Percentiles rank a stretch among this genome's conserved stretches.
Evolutionary conservation across 30 jellyfish, hydroid and myxozoan species (phyloP).

Genomic region (Aurelia coerulea): DNA sequence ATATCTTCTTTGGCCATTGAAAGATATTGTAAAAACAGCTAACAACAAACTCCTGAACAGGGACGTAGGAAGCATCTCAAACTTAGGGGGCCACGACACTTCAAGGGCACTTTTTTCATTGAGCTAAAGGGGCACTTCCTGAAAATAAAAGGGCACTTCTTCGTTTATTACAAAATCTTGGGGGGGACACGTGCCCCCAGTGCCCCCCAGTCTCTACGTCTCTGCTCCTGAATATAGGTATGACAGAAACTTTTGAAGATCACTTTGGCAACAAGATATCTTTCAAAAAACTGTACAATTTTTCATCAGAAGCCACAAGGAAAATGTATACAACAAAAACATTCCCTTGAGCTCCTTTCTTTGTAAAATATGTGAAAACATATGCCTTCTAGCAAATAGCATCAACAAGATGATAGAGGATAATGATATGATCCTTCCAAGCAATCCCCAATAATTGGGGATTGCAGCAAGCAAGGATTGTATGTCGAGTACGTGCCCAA

Average conservation of each 20-base stretch:
- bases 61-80: too few species aligned
- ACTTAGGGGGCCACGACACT: too few species aligned
- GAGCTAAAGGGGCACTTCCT: too few species aligned
- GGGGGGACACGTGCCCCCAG: too few species aligned
- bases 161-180: too few species aligned
- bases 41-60: neutral
- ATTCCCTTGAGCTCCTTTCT: slow-evolving; percentile 47
- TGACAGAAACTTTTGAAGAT: slow-evolving; percentile 14
- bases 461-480: neutral
- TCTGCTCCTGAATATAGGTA: neutral
- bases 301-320: slow-evolving; percentile 26
- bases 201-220: too few species aligned
- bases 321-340: slow-evolving; percentile 14
- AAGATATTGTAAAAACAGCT: slow-evolving; percentile 30
- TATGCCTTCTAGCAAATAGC: slow-evolving; percentile 30
- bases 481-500: too few species aligned
- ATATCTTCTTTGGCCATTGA: slow-evolving; percentile 52
- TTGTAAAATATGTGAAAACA: slow-evolving; percentile 65
- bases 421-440: slow-evolving; percentile 1
- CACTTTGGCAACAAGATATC: neutral
- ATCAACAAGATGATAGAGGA: slow-evolving; percentile 12
- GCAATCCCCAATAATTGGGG: slow-evolving; percentile 11
- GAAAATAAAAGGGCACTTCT: too few species aligned
- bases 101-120: too few species aligned
- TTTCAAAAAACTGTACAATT: neutral